These are phyloP conservation scores for Drosophila siamana DNA, from an alignment of 2,888 invertebrate genomes.

Conservation along the genomic window DNA sequence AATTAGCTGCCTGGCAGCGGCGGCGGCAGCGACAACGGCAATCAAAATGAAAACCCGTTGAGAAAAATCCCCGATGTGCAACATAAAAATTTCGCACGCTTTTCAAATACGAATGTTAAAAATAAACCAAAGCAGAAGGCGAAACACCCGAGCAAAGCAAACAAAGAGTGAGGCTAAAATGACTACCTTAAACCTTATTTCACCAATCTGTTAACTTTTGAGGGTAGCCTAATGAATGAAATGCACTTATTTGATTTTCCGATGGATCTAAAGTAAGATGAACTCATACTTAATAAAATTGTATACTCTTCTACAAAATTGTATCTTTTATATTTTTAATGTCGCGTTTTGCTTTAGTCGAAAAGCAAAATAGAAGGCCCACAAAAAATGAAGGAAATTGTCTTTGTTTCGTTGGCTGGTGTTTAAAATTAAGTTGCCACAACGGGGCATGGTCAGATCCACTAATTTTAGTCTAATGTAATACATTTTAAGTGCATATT, in stretches of 20 bases:
- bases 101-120: constrained; percentile 46
- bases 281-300: too few species aligned
- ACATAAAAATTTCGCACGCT: constrained; percentile 40
- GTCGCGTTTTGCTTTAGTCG: too few species aligned
- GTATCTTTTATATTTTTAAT: too few species aligned
- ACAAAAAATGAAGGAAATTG: neutral
- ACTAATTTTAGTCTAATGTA: constrained; percentile 52
- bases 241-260: too few species aligned
- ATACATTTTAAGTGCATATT: constrained; percentile 17
- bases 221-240: too few species aligned
- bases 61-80: constrained; percentile 41
- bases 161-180: neutral
- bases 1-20: constrained; percentile 21
- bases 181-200: too few species aligned
- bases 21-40: constrained; percentile 7
- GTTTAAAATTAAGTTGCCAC: constrained; percentile 32
- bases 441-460: constrained; percentile 21
- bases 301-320: too few species aligned
- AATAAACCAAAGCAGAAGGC: constrained; percentile 64
- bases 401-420: constrained; percentile 13
- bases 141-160: constrained; percentile 64
- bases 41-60: constrained; percentile 3
- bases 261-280: too few species aligned
- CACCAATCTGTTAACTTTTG: too few species aligned
- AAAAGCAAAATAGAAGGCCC: constrained; percentile 14